phyloP scores from a whole-genome alignment of 35 echinoderm and acorn worm species.

The Hemicentrotus pulcherrimus region DNA sequence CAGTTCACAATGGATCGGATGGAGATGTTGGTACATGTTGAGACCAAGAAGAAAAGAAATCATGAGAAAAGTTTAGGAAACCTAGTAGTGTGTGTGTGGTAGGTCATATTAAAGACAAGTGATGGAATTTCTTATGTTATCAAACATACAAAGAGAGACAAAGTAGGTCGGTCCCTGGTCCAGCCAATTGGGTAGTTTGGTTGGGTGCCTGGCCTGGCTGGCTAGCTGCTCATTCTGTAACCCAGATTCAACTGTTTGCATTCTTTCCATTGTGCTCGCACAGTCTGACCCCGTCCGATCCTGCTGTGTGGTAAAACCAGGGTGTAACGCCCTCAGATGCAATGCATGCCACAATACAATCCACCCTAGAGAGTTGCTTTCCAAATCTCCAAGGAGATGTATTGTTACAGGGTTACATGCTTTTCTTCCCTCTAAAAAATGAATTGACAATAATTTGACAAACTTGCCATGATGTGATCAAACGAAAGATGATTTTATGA shows the following conservation, averaged over 20 bases:
- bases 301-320: background rate
- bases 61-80: background rate
- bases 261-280: slow-evolving; percentile 46
- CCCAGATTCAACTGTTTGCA: slow-evolving; percentile 20
- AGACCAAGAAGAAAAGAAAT: background rate
- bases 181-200: background rate
- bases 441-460: too few species aligned
- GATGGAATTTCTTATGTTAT: background rate
- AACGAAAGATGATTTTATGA: background rate
- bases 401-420: background rate
- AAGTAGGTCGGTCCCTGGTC: slow-evolving; percentile 26
- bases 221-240: background rate
- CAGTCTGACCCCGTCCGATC: background rate
- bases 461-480: too few species aligned
- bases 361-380: background rate
- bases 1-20: too few species aligned
- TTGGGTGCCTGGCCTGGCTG: background rate
- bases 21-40: background rate
- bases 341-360: background rate
- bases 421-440: background rate
- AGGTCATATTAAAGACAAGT: slow-evolving; percentile 15
- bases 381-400: background rate
- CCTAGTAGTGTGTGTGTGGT: background rate
- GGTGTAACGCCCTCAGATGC: slow-evolving; percentile 36
- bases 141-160: background rate